Evolutionary conservation across 2,888 invertebrate species (phyloP).

Genomic region (Palloptera scutellata): DNA sequence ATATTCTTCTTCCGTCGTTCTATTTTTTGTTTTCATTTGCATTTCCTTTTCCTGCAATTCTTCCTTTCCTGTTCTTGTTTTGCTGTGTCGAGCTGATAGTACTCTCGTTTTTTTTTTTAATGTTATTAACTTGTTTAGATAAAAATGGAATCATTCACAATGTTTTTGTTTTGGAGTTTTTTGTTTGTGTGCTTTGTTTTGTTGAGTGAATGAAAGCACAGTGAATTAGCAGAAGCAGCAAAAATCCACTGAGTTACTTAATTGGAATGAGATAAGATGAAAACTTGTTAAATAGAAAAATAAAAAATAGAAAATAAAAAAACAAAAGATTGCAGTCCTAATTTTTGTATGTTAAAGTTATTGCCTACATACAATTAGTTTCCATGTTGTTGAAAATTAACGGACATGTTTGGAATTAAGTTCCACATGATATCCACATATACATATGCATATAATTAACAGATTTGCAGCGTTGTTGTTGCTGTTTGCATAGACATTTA

Average conservation of each 20-base stretch:
- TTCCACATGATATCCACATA: no score
- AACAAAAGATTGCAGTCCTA: no score
- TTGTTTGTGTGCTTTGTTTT: neutral
- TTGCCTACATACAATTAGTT: no score
- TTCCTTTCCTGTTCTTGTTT: conserved; percentile 17
- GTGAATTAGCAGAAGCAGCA: neutral
- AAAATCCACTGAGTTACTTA: neutral
- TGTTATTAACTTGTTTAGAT: conserved; percentile 39
- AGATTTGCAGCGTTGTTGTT: no score
- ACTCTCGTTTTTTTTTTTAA: conserved; percentile 11
- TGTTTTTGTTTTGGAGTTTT: conserved; percentile 37
- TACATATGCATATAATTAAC: no score
- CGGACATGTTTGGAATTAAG: no score
- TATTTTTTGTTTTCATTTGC: conserved; percentile 32
- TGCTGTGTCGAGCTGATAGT: conserved; percentile 6
- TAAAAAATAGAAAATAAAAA: no score
- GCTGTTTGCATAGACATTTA: no score
- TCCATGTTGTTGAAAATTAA: no score
- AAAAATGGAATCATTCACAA: conserved; percentile 50
- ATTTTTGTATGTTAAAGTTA: no score
- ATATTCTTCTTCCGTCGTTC: conserved; percentile 13
- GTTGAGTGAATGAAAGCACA: neutral
- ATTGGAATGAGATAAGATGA: no score
- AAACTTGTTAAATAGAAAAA: no score
- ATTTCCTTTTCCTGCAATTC: conserved; percentile 43